phyloP scores from a whole-genome alignment of 2,888 invertebrate genomes.

The Nomada ferruginata region DNA sequence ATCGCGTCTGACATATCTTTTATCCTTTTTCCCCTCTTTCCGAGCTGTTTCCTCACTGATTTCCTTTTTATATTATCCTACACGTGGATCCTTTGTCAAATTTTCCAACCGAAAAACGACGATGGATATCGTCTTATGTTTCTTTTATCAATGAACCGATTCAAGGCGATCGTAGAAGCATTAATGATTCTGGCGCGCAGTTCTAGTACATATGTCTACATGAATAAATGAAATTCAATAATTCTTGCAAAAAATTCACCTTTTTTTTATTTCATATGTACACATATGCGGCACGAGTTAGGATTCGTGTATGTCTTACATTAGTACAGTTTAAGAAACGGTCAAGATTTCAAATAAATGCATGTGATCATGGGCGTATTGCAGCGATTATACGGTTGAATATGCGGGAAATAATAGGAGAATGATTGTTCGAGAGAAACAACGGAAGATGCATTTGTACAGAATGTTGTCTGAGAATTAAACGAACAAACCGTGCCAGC shows the following conservation, averaged over 20 bases:
- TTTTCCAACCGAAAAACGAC: not conserved
- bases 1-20: conserved; percentile 13
- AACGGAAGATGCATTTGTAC: not conserved
- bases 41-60: not conserved
- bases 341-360: conserved; percentile 34
- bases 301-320: conserved; percentile 18
- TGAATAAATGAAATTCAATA: not conserved
- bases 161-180: not conserved
- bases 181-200: not conserved
- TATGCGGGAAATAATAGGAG: conserved; percentile 11
- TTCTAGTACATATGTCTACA: no score
- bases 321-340: conserved; percentile 10
- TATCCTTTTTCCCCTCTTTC: not conserved
- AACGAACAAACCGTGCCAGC: conserved; percentile 12
- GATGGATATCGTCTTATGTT: not conserved
- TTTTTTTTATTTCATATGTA: conserved; percentile 29
- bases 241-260: conserved; percentile 36
- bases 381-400: conserved; percentile 35
- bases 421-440: conserved; percentile 10
- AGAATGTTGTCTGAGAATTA: not conserved
- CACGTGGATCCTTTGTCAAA: not conserved
- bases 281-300: conserved; percentile 13
- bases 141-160: no score
- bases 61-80: not conserved
- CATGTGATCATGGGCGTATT: conserved; percentile 35